These are phyloP conservation scores for Ptiloglossa arizonensis DNA, from an alignment of 1,140 invertebrate genomes.

Conservation along the genomic window DNA sequence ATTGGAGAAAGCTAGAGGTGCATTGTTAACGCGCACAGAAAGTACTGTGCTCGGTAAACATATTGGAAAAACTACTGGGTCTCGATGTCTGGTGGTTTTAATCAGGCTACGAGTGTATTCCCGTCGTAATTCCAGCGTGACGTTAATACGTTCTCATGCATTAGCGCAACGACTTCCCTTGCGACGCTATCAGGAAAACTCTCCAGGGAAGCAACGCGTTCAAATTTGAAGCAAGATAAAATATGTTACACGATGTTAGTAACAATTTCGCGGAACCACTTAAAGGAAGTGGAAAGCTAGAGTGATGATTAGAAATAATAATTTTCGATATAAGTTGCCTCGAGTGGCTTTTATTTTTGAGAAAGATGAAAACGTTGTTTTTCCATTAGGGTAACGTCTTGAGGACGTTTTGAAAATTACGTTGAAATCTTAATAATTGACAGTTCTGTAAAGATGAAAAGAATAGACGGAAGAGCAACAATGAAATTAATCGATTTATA, in stretches of 20 bases:
- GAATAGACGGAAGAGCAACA: too few species aligned
- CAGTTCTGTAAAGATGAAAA: too few species aligned
- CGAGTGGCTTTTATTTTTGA: too few species aligned
- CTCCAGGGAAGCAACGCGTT: background rate
- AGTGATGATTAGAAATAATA: too few species aligned
- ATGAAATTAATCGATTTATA: too few species aligned
- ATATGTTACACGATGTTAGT: background rate
- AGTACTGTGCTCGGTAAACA: slow-evolving; percentile 29
- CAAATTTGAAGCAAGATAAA: background rate
- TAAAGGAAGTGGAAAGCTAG: background rate
- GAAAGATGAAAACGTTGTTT: too few species aligned
- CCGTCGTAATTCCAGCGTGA: slow-evolving; percentile 19
- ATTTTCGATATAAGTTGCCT: too few species aligned
- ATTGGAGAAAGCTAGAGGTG: background rate
- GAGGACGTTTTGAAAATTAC: too few species aligned
- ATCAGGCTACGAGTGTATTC: slow-evolving; percentile 28
- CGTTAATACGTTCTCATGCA: slow-evolving; percentile 25
- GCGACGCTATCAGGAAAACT: background rate
- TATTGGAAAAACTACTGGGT: slow-evolving; percentile 32
- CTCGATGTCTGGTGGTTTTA: slow-evolving; percentile 41
- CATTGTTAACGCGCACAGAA: slow-evolving; percentile 30
- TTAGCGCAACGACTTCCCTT: slow-evolving; percentile 16
- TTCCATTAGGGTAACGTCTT: too few species aligned
- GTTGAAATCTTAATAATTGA: too few species aligned
- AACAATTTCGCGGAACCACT: background rate